phyloP scores from a whole-genome alignment of 2,113 vertebrate species.

The Heterocephalus glaber region DNA sequence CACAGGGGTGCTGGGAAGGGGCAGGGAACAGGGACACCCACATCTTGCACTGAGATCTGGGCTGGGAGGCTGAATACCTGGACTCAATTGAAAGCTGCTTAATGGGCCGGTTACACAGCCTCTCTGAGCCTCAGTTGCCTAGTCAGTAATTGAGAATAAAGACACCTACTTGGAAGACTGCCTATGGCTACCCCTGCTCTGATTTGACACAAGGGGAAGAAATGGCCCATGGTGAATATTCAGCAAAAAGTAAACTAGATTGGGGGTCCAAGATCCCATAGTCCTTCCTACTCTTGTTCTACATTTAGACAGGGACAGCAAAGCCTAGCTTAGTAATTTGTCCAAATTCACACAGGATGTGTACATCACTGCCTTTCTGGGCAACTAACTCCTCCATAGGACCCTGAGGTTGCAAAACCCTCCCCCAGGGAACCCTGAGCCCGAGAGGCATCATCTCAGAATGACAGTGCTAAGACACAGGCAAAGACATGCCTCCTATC shows the following conservation, averaged over 20 bases:
- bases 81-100: constrained; percentile 3
- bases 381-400: background rate
- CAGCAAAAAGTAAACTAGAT: background rate
- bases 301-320: background rate
- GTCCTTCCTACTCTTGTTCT: background rate
- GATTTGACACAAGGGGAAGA: constrained; percentile 5
- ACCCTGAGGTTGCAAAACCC: background rate
- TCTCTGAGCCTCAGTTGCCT: background rate
- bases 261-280: background rate
- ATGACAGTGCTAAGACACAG: background rate
- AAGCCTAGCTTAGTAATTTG: background rate
- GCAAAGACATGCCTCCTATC: background rate
- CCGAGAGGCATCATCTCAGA: background rate
- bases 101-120: background rate
- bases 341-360: background rate
- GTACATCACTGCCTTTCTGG: background rate
- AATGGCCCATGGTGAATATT: background rate
- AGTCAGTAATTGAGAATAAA: constrained; percentile 20
- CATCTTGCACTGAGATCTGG: background rate
- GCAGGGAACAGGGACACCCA: background rate
- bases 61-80: background rate
- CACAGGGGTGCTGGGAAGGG: background rate
- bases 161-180: background rate
- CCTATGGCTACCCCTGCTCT: background rate
- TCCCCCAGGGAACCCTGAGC: background rate